Evolutionary conservation across 2,888 invertebrate genomes (phyloP).

Genomic region (Mellilla xanthometata): DNA sequence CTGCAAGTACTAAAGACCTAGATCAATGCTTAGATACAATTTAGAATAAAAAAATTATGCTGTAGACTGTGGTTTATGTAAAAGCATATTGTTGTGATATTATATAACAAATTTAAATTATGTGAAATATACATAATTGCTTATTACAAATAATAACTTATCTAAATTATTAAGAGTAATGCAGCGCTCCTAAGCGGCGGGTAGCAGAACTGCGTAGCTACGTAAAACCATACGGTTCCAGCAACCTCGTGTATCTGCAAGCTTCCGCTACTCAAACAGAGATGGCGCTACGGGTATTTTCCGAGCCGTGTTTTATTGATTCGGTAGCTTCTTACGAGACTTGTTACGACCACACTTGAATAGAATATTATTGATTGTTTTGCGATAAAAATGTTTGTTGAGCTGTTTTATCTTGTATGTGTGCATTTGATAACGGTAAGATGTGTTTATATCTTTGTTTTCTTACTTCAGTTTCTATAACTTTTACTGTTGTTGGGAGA

Average conservation of each 20-base stretch:
- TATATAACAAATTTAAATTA: too few species aligned
- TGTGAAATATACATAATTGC: too few species aligned
- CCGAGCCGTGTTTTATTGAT: constrained; percentile 10
- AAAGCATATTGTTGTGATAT: too few species aligned
- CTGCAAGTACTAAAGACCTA: too few species aligned
- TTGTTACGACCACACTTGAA: constrained; percentile 48
- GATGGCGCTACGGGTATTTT: constrained; percentile 32
- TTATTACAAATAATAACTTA: too few species aligned
- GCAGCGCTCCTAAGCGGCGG: constrained; percentile 11
- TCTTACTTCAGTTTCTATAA: not conserved
- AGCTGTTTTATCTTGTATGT: constrained; percentile 47
- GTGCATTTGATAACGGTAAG: constrained; percentile 33
- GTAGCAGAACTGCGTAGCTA: constrained; percentile 18
- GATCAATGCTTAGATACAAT: too few species aligned
- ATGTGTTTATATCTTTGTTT: constrained; percentile 32
- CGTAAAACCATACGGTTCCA: not conserved
- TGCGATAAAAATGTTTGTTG: constrained; percentile 52
- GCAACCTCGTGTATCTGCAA: not conserved
- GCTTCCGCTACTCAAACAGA: constrained; percentile 30
- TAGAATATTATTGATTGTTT: constrained; percentile 63
- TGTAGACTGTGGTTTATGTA: too few species aligned
- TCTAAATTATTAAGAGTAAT: not conserved
- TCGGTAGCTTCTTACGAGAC: not conserved
- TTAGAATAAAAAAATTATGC: too few species aligned
- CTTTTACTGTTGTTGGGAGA: not conserved